Percentiles rank a stretch among this genome's conserved stretches.
Conservation (phyloP, 2,113 vertebrate genomes). For the Myodes glareolus region DNA sequence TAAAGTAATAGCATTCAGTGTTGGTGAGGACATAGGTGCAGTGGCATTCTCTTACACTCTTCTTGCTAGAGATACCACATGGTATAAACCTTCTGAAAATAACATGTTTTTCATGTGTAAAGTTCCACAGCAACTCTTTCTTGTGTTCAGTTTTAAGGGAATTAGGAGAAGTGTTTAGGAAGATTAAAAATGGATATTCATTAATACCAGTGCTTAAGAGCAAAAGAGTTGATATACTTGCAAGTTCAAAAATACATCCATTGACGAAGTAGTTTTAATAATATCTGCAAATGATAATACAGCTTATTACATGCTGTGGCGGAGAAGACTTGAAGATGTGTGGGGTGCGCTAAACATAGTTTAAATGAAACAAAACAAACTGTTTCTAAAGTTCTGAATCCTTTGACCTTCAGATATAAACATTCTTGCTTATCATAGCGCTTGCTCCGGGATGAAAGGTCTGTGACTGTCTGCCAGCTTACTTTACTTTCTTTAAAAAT, state of each 20-base stretch:
- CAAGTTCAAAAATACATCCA: not conserved
- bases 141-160: constrained; percentile 1
- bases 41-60: not conserved
- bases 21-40: not conserved
- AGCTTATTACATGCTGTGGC: not conserved
- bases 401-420: not conserved
- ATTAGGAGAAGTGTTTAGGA: not conserved
- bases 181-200: constrained; percentile 27
- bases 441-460: not conserved
- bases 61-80: not conserved
- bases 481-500: constrained; percentile 2
- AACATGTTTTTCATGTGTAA: not conserved
- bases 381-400: not conserved
- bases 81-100: not conserved
- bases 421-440: not conserved
- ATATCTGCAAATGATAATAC: not conserved
- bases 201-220: not conserved
- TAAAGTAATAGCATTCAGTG: not conserved
- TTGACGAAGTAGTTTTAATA: not conserved
- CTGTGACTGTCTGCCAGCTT: not conserved
- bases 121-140: not conserved
- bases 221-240: not conserved
- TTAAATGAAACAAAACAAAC: not conserved
- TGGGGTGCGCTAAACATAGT: not conserved
- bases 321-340: not conserved